Conservation (phyloP, 2,888 invertebrate genomes). For the Metacarcinus magister region DNA sequence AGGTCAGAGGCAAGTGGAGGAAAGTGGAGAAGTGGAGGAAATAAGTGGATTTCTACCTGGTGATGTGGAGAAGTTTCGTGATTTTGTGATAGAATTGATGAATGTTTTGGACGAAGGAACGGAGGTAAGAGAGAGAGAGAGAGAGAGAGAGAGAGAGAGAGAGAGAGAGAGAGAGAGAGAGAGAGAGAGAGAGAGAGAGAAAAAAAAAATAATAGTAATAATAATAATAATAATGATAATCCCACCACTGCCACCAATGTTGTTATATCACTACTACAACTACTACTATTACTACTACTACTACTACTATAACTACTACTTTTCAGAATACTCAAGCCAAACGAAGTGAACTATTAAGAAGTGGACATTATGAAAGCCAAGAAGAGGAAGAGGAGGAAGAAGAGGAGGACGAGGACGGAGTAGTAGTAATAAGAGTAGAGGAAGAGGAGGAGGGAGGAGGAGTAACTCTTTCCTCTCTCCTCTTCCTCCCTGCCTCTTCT, state of each 20-base stretch:
- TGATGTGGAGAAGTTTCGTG: neutral
- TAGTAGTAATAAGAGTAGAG: neutral
- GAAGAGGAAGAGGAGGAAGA: neutral
- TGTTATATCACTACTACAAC: neutral
- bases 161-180: conserved; percentile 19
- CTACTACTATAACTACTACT: neutral
- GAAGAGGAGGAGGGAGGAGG: neutral
- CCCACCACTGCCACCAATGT: neutral
- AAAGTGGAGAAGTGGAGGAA: neutral
- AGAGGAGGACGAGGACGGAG: neutral
- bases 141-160: neutral
- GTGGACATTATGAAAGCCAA: neutral
- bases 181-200: conserved; percentile 5
- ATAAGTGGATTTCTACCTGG: neutral
- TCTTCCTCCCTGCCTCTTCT: neutral
- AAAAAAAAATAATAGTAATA: neutral
- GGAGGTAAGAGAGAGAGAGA: neutral
- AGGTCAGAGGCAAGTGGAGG: neutral
- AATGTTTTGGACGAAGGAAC: neutral
- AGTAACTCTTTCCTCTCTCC: neutral
- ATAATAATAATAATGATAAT: neutral
- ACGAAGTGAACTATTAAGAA: neutral
- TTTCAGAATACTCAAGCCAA: too few relatives aligned
- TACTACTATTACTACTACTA: neutral
- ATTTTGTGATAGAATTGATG: neutral